Conservation (phyloP, 1,140 invertebrate species). For the Copidosoma floridanum region DNA sequence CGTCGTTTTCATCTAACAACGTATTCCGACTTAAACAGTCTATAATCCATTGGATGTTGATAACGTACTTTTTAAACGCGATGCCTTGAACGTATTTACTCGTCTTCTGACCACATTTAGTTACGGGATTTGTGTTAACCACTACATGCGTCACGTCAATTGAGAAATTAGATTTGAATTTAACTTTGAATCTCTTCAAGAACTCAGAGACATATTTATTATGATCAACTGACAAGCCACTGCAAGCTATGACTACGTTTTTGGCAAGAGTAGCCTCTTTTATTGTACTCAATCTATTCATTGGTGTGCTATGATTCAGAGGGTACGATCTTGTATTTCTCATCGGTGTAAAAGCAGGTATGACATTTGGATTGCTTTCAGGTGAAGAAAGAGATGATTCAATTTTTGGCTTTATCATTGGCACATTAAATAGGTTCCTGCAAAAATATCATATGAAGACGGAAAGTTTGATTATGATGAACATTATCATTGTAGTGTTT, state of each 20-base stretch:
- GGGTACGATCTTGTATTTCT: conserved; percentile 16
- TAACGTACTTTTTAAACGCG: conserved; percentile 33
- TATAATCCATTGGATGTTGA: conserved; percentile 60
- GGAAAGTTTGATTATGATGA: no score
- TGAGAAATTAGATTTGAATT: conserved; percentile 26
- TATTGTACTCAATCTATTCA: neutral
- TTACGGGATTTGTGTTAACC: conserved; percentile 21
- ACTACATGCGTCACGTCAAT: conserved; percentile 35
- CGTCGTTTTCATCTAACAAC: conserved; percentile 60
- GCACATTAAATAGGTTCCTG: neutral
- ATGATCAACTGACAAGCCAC: neutral
- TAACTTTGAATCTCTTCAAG: conserved; percentile 6
- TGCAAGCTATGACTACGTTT: conserved; percentile 30
- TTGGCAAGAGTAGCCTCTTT: neutral
- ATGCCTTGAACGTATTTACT: conserved; percentile 40
- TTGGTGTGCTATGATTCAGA: conserved; percentile 25
- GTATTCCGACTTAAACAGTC: conserved; percentile 63
- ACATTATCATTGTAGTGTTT: no score
- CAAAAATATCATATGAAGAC: no score
- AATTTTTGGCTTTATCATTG: neutral
- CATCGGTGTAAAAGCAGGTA: conserved; percentile 21
- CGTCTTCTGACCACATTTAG: conserved; percentile 28
- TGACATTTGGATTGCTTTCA: neutral
- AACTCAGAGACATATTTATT: conserved; percentile 21
- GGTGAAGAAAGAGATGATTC: neutral